A percentile compares a stretch with the other conserved stretches of the same genome.
Conservation (phyloP, 35 echinoderm and acorn worm genomes). For the Ophioderma brevispina region DNA sequence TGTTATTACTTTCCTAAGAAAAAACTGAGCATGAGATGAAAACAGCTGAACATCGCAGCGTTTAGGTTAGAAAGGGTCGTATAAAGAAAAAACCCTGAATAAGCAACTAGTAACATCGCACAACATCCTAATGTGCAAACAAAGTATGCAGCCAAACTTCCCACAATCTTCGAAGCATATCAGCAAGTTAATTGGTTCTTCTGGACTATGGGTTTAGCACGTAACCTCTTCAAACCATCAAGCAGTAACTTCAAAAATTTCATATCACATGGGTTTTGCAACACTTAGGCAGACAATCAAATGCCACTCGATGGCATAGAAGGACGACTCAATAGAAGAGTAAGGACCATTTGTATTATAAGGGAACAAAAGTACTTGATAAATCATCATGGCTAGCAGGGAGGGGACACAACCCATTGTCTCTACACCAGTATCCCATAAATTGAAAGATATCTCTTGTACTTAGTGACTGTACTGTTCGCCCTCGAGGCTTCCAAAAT, state of each 20-base stretch:
- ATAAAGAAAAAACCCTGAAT: slow-evolving; percentile 10
- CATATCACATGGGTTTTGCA: not conserved
- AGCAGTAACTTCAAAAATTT: slow-evolving; percentile 3
- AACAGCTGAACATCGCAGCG: not conserved
- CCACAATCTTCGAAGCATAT: slow-evolving; percentile 4
- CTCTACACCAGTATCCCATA: not conserved
- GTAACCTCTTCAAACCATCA: not conserved
- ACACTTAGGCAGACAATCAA: not conserved
- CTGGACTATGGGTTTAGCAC: not conserved
- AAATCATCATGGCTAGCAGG: slow-evolving; percentile 16
- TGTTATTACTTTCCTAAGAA: slow-evolving; percentile 29
- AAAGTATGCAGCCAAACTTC: slow-evolving; percentile 4
- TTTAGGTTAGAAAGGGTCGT: slow-evolving; percentile 1
- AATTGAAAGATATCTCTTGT: not conserved
- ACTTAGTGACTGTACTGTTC: not conserved
- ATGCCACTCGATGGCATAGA: slow-evolving; percentile 14
- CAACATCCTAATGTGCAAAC: slow-evolving; percentile 12
- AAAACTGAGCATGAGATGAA: not conserved
- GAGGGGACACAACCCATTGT: not conserved
- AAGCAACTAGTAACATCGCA: slow-evolving; percentile 11
- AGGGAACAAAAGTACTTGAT: not conserved
- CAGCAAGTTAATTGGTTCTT: slow-evolving; percentile 19
- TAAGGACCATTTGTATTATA: not conserved
- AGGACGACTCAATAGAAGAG: slow-evolving; percentile 5
- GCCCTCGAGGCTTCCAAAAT: slow-evolving; percentile 17